phyloP scores from a whole-genome alignment of 2,888 invertebrate species.

The Netelia virgata region DNA sequence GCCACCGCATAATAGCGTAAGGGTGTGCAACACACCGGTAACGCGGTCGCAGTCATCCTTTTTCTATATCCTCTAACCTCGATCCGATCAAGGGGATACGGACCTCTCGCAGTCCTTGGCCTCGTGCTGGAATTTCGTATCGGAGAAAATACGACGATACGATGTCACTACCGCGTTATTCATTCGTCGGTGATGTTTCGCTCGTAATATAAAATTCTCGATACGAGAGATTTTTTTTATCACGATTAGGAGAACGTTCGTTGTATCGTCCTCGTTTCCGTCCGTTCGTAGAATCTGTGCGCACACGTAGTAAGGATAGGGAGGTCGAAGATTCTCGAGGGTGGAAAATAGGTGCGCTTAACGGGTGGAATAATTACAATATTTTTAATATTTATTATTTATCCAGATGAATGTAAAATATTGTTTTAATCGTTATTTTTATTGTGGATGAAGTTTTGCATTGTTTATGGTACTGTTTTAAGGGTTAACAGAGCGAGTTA shows the following conservation, averaged over 20 bases:
- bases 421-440: too few relatives aligned
- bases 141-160: conserved; percentile 29
- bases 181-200: neutral
- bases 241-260: neutral
- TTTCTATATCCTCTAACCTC: conserved; percentile 18
- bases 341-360: too few relatives aligned
- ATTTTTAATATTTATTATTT: too few relatives aligned
- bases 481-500: too few relatives aligned
- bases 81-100: conserved; percentile 33
- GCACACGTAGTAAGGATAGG: too few relatives aligned
- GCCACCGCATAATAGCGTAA: neutral
- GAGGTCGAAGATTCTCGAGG: too few relatives aligned
- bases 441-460: too few relatives aligned
- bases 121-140: conserved; percentile 6
- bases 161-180: neutral
- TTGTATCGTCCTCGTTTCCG: conserved; percentile 4
- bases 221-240: neutral
- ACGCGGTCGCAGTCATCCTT: conserved; percentile 39
- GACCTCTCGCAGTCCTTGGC: conserved; percentile 15
- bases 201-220: neutral
- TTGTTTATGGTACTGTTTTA: too few relatives aligned
- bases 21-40: conserved; percentile 25
- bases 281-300: neutral
- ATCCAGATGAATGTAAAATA: too few relatives aligned
- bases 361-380: too few relatives aligned